Evolutionary conservation across 92 coral and sea anemone species (phyloP).

Genomic region (Epizoanthus illoricatus): DNA sequence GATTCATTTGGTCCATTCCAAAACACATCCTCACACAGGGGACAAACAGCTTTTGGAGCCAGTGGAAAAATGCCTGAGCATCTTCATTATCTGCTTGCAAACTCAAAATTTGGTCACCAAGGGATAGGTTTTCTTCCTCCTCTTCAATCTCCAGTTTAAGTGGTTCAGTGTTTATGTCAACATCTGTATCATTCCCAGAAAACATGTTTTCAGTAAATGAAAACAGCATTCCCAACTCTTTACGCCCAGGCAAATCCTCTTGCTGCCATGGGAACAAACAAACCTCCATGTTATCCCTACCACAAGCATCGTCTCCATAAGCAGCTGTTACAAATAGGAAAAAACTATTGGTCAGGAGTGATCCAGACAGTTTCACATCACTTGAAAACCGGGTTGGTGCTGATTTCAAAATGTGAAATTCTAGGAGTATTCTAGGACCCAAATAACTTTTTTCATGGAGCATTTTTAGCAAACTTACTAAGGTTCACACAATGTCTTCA

Average conservation of each 20-base stretch:
- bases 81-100: not conserved
- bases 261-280: conserved; percentile 52
- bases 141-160: not conserved
- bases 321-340: conserved; percentile 1
- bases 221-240: conserved; percentile 33
- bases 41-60: conserved; percentile 44
- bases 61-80: conserved; percentile 36
- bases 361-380: too few relatives aligned
- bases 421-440: too few relatives aligned
- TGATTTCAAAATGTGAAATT: too few relatives aligned
- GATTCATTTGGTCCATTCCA: not conserved
- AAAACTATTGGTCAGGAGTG: too few relatives aligned
- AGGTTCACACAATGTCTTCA: too few relatives aligned
- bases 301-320: conserved; percentile 38
- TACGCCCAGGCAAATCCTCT: conserved; percentile 40
- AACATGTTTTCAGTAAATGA: conserved; percentile 48
- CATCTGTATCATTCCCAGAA: not conserved
- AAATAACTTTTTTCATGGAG: too few relatives aligned
- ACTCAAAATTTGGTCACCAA: not conserved
- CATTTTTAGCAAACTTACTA: too few relatives aligned
- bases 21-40: conserved; percentile 38
- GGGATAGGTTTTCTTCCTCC: not conserved
- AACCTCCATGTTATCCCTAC: conserved; percentile 25
- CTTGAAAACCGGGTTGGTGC: too few relatives aligned
- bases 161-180: not conserved